These are phyloP conservation scores for Onychomys leucogaster DNA, from an alignment of 2,797 vertebrate genomes.

Conservation along the genomic window DNA sequence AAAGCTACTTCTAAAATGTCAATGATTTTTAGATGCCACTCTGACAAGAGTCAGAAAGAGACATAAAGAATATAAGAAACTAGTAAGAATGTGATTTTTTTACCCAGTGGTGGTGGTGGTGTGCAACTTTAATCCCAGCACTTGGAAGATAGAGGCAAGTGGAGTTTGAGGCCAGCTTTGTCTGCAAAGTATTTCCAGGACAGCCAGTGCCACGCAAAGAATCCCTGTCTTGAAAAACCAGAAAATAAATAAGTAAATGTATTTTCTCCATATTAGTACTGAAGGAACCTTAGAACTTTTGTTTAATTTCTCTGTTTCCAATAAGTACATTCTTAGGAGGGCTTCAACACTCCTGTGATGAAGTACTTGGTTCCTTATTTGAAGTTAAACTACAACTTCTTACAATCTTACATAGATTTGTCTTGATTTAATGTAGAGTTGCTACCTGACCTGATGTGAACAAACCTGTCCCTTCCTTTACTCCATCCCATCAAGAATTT, in stretches of 20 bases:
- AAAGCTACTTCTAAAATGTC: background rate
- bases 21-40: background rate
- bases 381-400: slow-evolving; percentile 6
- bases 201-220: too few relatives aligned
- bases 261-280: background rate
- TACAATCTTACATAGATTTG: background rate
- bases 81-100: background rate
- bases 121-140: background rate
- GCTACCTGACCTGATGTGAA: background rate
- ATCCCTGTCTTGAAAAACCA: too few relatives aligned
- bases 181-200: background rate
- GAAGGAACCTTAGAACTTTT: background rate
- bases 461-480: background rate
- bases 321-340: background rate
- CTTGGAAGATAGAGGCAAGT: background rate
- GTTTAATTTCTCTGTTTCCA: slow-evolving; percentile 17
- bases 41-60: background rate
- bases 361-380: background rate
- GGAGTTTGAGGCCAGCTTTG: background rate
- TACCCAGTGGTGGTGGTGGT: background rate
- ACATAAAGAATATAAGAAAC: background rate
- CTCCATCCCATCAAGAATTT: background rate
- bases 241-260: background rate
- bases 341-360: background rate
- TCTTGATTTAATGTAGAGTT: slow-evolving; percentile 6